Percentiles rank a stretch among this genome's conserved stretches.
Evolutionary conservation across 1,140 invertebrate genomes (phyloP).

Genomic region (Metopolophium dirhodum): DNA sequence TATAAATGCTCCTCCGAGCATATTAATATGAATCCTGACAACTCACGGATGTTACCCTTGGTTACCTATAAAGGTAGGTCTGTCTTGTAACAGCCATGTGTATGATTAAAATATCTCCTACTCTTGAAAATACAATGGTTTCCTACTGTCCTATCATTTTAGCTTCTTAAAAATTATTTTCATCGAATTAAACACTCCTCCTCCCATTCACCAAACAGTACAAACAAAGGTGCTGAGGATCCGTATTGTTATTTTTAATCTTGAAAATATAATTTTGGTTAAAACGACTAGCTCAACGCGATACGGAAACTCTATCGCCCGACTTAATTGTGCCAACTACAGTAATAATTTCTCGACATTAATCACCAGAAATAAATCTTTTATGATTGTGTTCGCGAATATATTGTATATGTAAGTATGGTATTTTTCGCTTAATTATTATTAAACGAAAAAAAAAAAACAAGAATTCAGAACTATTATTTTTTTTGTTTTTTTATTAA

Average conservation of each 20-base stretch:
- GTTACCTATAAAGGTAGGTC: not conserved
- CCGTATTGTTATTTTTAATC: not conserved
- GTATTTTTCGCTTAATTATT: not conserved
- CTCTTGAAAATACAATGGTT: not conserved
- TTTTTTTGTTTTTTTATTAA: not conserved
- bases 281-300: not conserved
- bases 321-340: not conserved
- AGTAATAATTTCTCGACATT: not conserved
- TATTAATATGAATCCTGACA: not conserved
- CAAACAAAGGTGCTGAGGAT: not conserved
- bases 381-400: not conserved
- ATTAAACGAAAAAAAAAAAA: not conserved
- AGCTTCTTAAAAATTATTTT: not conserved
- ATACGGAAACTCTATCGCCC: not conserved
- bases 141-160: not conserved
- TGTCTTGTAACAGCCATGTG: not conserved
- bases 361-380: not conserved
- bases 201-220: not conserved
- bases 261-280: not conserved
- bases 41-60: not conserved
- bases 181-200: not conserved
- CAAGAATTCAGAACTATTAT: not conserved
- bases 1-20: not conserved
- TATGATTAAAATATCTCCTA: not conserved
- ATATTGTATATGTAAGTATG: not conserved